Evolutionary conservation across 2,888 invertebrate species (phyloP), one percentile per base, ranked within the genome.

Genomic region (Scaptomyza flava): DNA sequence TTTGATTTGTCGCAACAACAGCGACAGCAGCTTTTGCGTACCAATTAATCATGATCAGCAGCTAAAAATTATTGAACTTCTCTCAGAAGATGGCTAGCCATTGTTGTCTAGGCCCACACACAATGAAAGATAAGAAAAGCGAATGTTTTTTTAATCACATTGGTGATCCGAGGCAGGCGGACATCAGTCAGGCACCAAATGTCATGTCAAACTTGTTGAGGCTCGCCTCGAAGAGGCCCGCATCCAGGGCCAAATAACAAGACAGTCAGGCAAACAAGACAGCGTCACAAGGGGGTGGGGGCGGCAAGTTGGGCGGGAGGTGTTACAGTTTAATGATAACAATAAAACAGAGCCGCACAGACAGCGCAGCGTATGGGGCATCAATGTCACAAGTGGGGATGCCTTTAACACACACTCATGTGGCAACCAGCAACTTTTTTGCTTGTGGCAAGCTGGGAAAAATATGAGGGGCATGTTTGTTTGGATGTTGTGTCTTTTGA

Each of bases 291-390:
- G 23, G 23, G 23, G 23, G 3, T 2, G 23, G 45, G 58, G 43
- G 12, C 31, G 53, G 34, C n/a, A 3, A 11, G 11, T 9, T 41
- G 48, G 63, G 50, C 43, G 78, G 78, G 79, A 72, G 85, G 78
- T 77, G 79, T 77, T 74, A 72, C 68, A 67, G 78, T 87, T 82
- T 89, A 89, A 87, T 87, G 89, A 86, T 89, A 89, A 89, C 89
- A 89, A 87, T 89, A 89, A 87, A 84, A 84, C 80, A 81, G 77
- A 68, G 77, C 72, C 41, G 17, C 41, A 38, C 36, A 23, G 23
- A 14, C 36, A 17, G 57, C 69, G 72, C 75, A 86, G 66, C 79
- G 65, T 68, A 73, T n/a, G n/a, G 69, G 74, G 69, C 89, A 81
- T 88, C 87, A 88, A 84, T 81, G 81, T 87, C 86, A 79, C 82